Conservation (phyloP, 2,888 invertebrate genomes). For the Polymixis lichenea region DNA sequence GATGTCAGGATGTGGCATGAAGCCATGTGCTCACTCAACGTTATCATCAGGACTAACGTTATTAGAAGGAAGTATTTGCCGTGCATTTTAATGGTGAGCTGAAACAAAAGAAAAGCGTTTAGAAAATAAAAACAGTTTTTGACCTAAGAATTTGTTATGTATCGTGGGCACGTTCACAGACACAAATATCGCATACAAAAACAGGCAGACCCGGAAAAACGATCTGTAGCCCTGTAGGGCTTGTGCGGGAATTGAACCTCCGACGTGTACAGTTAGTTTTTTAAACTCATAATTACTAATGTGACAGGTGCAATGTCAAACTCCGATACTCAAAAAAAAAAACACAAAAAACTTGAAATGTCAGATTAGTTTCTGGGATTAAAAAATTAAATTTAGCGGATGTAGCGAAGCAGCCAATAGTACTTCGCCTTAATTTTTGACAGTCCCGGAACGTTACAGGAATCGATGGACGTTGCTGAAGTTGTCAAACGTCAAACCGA, state of each 20-base stretch:
- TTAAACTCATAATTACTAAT: too few relatives aligned
- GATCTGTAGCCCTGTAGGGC: neutral
- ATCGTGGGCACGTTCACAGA: neutral
- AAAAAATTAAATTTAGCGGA: too few relatives aligned
- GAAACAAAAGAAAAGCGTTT: slow-evolving; percentile 35
- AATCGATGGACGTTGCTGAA: neutral
- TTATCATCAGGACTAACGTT: slow-evolving; percentile 65
- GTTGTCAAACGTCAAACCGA: neutral
- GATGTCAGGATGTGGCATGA: slow-evolving; percentile 76
- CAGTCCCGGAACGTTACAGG: neutral
- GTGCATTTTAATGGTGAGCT: slow-evolving; percentile 70
- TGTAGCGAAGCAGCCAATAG: too few relatives aligned
- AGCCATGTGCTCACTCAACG: slow-evolving; percentile 67
- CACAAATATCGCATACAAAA: neutral
- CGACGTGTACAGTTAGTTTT: too few relatives aligned
- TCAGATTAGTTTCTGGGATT: too few relatives aligned
- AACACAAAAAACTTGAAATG: too few relatives aligned
- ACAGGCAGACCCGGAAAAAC: neutral
- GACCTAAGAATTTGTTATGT: neutral
- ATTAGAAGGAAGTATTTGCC: slow-evolving; percentile 63
- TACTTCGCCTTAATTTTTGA: too few relatives aligned
- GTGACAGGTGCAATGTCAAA: too few relatives aligned
- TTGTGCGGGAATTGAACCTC: neutral
- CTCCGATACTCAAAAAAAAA: too few relatives aligned
- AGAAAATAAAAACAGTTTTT: too few relatives aligned